Percentiles rank a stretch among this genome's conserved stretches.
These are phyloP conservation scores for Plutomurus gul DNA, from an alignment of 1,140 invertebrate genomes.

Conservation along the genomic window DNA sequence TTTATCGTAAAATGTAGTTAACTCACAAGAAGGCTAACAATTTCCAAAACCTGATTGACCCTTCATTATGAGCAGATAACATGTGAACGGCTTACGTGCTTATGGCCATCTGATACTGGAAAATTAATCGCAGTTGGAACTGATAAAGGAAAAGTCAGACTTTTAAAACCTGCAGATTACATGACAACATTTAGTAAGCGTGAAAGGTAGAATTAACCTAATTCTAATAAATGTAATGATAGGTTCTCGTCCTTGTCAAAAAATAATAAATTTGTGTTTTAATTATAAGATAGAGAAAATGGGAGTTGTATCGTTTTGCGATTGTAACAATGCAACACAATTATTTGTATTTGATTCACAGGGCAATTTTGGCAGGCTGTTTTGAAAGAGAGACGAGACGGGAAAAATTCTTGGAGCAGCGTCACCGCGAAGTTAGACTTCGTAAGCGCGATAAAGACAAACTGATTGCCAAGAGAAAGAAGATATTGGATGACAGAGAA, in stretches of 20 bases:
- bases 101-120: constrained; percentile 70
- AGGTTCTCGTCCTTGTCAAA: not conserved
- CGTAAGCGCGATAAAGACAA: constrained; percentile 59
- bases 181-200: constrained; percentile 65
- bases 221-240: not conserved
- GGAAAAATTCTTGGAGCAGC: constrained; percentile 89
- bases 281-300: not conserved
- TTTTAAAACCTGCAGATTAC: constrained; percentile 84
- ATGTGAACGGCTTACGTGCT: constrained; percentile 66
- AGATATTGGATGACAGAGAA: constrained; percentile 50
- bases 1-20: not conserved
- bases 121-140: constrained; percentile 83
- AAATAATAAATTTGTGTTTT: not conserved
- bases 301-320: not conserved
- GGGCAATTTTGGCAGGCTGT: constrained; percentile 59
- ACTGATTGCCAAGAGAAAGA: constrained; percentile 38
- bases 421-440: constrained; percentile 76
- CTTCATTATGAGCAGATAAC: constrained; percentile 57
- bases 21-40: not conserved
- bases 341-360: too few relatives aligned
- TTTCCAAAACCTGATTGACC: not conserved
- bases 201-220: not conserved
- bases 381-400: constrained; percentile 87
- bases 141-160: constrained; percentile 78
- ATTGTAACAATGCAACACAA: not conserved